These are phyloP conservation scores for Periphyllus acericola DNA, from an alignment of 2,888 invertebrate genomes.

Conservation along the genomic window DNA sequence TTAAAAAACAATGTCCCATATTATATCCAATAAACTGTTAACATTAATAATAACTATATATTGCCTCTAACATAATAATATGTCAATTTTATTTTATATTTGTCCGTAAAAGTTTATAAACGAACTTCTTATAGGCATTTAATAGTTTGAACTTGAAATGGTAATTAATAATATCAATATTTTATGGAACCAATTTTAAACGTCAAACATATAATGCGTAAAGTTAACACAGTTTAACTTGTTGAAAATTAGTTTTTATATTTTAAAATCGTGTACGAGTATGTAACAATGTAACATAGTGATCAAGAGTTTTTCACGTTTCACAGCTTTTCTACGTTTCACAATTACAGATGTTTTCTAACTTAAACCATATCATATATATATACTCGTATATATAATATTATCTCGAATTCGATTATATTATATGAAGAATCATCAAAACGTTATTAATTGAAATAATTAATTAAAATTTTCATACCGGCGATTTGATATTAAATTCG, in stretches of 20 bases:
- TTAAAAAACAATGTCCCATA: background rate
- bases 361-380: too few relatives aligned
- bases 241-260: too few relatives aligned
- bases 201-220: background rate
- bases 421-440: too few relatives aligned
- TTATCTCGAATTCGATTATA: too few relatives aligned
- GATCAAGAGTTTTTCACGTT: too few relatives aligned
- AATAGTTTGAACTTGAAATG: slow-evolving; percentile 11
- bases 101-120: background rate
- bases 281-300: too few relatives aligned
- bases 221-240: too few relatives aligned
- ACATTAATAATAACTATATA: background rate
- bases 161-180: background rate
- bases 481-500: background rate
- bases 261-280: too few relatives aligned
- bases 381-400: too few relatives aligned
- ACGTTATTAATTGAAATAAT: background rate
- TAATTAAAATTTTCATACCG: background rate
- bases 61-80: background rate
- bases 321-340: too few relatives aligned
- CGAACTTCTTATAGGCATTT: background rate
- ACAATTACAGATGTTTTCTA: too few relatives aligned
- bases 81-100: background rate
- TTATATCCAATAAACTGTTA: background rate
- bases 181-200: background rate